phyloP scores from a whole-genome alignment of 2,797 vertebrate species.

The Gymnocypris eckloni region DNA sequence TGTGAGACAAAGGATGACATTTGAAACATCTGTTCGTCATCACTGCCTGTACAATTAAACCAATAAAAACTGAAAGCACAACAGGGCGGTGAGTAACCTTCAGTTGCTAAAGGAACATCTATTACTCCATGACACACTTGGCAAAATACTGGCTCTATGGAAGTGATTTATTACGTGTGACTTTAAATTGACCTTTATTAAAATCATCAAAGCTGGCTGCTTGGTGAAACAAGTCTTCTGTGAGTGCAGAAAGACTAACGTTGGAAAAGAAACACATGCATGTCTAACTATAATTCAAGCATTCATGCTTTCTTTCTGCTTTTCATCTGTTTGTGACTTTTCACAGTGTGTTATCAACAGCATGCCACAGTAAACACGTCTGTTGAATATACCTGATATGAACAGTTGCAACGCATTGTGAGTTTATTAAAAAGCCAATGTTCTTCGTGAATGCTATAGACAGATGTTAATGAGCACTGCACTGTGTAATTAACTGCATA shows the following conservation, averaged over 20 bases:
- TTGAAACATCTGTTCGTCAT: constrained; percentile 37
- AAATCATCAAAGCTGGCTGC: constrained; percentile 8
- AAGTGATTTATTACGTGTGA: constrained; percentile 35
- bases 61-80: constrained; percentile 28
- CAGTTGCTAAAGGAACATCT: constrained; percentile 11
- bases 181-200: constrained; percentile 41
- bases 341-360: constrained; percentile 5
- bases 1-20: constrained; percentile 22
- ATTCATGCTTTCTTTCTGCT: background rate
- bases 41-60: constrained; percentile 27
- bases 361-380: constrained; percentile 29
- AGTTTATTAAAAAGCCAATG: constrained; percentile 69
- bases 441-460: constrained; percentile 70
- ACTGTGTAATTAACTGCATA: constrained; percentile 79
- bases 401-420: constrained; percentile 36
- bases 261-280: background rate
- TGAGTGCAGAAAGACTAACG: background rate
- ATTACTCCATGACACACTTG: constrained; percentile 20
- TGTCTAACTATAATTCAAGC: background rate
- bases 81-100: constrained; percentile 2
- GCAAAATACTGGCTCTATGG: constrained; percentile 1
- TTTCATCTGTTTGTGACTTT: constrained; percentile 31
- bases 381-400: constrained; percentile 29
- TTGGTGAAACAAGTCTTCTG: background rate
- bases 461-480: constrained; percentile 69